Conservation (phyloP, 2,797 vertebrate species). For the Poeciliopsis presidionis region DNA sequence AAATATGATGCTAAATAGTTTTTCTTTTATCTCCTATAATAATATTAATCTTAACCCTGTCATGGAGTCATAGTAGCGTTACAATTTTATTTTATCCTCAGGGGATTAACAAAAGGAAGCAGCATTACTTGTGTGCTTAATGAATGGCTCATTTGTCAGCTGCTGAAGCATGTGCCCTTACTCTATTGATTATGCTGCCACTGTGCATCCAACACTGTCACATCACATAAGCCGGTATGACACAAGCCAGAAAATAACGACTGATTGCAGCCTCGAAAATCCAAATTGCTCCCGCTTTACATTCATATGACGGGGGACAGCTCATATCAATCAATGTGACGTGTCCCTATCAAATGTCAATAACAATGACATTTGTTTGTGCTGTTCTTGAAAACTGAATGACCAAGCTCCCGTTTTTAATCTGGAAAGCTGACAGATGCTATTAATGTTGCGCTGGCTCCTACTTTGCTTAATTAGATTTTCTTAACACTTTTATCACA, state of each 20-base stretch:
- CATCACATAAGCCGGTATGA: conserved; percentile 47
- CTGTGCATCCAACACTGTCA: conserved; percentile 46
- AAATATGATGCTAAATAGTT: conserved; percentile 9
- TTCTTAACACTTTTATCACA: conserved; percentile 44
- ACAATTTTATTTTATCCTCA: conserved; percentile 42
- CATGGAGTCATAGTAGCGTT: conserved; percentile 25
- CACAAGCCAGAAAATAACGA: conserved; percentile 37
- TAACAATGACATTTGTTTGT: conserved; percentile 40
- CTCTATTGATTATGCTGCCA: conserved; percentile 50
- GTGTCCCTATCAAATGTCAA: conserved; percentile 35
- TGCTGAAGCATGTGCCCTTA: conserved; percentile 16
- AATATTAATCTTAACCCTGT: conserved; percentile 28
- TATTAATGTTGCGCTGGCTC: conserved; percentile 61
- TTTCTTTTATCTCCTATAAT: conserved; percentile 23
- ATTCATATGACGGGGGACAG: conserved; percentile 35
- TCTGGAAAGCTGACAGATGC: conserved; percentile 54
- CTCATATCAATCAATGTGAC: conserved; percentile 57
- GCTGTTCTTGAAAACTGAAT: conserved; percentile 24
- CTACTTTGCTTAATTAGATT: conserved; percentile 52
- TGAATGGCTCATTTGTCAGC: conserved; percentile 19
- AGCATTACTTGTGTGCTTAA: conserved; percentile 23
- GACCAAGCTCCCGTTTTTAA: conserved; percentile 49
- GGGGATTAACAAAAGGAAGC: conserved; percentile 32
- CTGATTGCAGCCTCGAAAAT: conserved; percentile 28
- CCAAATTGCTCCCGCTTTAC: conserved; percentile 52